These are phyloP conservation scores for Enteromius viviparus DNA, from an alignment of 2,797 vertebrate species.

Conservation along the genomic window DNA sequence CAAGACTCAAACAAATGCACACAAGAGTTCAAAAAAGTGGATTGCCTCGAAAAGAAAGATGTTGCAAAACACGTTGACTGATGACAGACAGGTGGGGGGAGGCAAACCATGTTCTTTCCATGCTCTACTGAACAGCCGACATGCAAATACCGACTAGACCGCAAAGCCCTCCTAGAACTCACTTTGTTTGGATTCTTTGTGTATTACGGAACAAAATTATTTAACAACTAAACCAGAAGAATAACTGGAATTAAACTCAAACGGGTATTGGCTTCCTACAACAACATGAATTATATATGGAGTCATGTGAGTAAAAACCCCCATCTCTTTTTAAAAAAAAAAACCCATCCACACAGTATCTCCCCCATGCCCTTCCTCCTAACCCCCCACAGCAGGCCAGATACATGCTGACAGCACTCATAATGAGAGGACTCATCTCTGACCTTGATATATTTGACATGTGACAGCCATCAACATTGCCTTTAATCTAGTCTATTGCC, in stretches of 20 bases:
- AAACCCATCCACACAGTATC: constrained; percentile 25
- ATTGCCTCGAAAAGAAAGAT: constrained; percentile 52
- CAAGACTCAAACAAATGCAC: constrained; percentile 32
- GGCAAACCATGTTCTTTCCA: constrained; percentile 22
- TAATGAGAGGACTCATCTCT: constrained; percentile 50
- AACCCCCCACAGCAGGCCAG: constrained; percentile 18
- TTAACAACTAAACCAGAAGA: background rate
- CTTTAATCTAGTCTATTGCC: constrained; percentile 35
- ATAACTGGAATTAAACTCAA: constrained; percentile 4
- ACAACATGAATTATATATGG: constrained; percentile 45
- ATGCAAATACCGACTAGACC: constrained; percentile 6
- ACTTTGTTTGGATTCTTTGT: constrained; percentile 27
- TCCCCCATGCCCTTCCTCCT: constrained; percentile 18
- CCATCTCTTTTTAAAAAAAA: constrained; percentile 15
- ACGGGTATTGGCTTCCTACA: background rate
- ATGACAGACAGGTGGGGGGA: constrained; percentile 44
- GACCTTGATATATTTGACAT: constrained; percentile 50
- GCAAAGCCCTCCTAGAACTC: background rate
- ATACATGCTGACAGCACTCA: constrained; percentile 50
- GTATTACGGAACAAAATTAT: background rate
- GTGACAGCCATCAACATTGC: constrained; percentile 35
- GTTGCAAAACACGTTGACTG: constrained; percentile 52
- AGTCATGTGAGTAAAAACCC: constrained; percentile 11
- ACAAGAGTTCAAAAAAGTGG: constrained; percentile 50
- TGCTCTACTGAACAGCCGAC: constrained; percentile 18